phyloP scores from a whole-genome alignment of 2,888 invertebrate species.

The Epicampocera succincta region DNA sequence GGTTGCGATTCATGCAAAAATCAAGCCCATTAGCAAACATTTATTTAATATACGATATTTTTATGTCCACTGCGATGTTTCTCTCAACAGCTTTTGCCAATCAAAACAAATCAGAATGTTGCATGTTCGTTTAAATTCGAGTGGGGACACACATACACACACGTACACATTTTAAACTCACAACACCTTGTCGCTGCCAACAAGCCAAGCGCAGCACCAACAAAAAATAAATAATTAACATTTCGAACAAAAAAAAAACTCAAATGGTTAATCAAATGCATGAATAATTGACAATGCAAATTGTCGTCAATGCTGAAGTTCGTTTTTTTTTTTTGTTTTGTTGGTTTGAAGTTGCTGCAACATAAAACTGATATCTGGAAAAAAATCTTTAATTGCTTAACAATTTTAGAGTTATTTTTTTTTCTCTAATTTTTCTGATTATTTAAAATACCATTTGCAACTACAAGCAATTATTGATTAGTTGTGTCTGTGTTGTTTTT shows the following conservation, averaged over 20 bases:
- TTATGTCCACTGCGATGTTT: slow-evolving; percentile 34
- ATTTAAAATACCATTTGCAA: slow-evolving; percentile 4
- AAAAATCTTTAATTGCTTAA: slow-evolving; percentile 53
- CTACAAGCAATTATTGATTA: slow-evolving; percentile 42
- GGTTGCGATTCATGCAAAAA: too few species aligned
- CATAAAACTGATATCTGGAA: slow-evolving; percentile 1
- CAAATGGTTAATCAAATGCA: slow-evolving; percentile 59
- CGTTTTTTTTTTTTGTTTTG: slow-evolving; percentile 1
- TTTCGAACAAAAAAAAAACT: slow-evolving; percentile 19
- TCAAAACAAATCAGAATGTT: slow-evolving; percentile 19
- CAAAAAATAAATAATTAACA: slow-evolving; percentile 13
- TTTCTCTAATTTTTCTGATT: background rate
- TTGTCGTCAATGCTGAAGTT: slow-evolving; percentile 19
- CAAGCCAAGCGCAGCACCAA: slow-evolving; percentile 9
- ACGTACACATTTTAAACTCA: slow-evolving; percentile 57
- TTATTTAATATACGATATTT: too few species aligned
- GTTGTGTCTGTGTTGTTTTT: slow-evolving; percentile 41
- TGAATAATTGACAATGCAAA: slow-evolving; percentile 52
- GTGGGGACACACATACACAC: background rate
- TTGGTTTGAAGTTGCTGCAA: too few species aligned
- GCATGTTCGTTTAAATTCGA: slow-evolving; percentile 10
- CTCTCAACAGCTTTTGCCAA: background rate
- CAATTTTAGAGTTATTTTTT: slow-evolving; percentile 28
- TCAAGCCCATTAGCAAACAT: too few species aligned
- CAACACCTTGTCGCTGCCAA: slow-evolving; percentile 58